phyloP scores from a whole-genome alignment of 1,140 invertebrate genomes.

The Hyphantria cunea region DNA sequence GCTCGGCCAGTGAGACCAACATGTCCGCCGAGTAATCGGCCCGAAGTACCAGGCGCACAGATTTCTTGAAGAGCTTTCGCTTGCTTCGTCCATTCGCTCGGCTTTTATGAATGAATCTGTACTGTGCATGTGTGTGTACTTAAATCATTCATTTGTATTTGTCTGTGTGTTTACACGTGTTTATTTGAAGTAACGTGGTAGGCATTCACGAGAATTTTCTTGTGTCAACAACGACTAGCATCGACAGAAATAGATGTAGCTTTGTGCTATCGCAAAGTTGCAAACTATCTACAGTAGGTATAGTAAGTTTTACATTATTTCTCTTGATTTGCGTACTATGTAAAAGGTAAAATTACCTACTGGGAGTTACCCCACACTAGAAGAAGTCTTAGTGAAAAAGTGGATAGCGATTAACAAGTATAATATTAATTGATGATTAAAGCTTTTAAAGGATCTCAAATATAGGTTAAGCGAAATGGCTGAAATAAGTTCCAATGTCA shows the following conservation, averaged over 20 bases:
- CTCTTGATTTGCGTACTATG: not conserved
- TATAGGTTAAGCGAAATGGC: no score
- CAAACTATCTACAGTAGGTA: slow-evolving; percentile 26
- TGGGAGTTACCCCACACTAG: no score
- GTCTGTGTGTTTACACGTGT: slow-evolving; percentile 63
- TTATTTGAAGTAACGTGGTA: slow-evolving; percentile 66
- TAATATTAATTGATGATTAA: no score
- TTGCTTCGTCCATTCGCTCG: slow-evolving; percentile 55
- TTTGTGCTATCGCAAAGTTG: slow-evolving; percentile 67
- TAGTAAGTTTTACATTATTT: slow-evolving; percentile 18
- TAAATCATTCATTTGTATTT: slow-evolving; percentile 13
- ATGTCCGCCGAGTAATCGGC: slow-evolving; percentile 69
- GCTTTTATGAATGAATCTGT: slow-evolving; percentile 61
- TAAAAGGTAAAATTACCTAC: no score
- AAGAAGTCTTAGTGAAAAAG: no score
- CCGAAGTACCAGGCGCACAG: slow-evolving; percentile 68
- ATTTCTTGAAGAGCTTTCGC: slow-evolving; percentile 62
- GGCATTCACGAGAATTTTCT: slow-evolving; percentile 78
- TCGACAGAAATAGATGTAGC: slow-evolving; percentile 70
- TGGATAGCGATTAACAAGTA: no score
- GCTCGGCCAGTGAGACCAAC: slow-evolving; percentile 52
- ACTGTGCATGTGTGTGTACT: slow-evolving; percentile 51
- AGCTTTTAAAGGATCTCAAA: no score
- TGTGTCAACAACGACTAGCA: slow-evolving; percentile 73
- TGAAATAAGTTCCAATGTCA: no score